Evolutionary conservation across 2,797 vertebrate genomes (phyloP).

Genomic region (Phalanger gymnotis): DNA sequence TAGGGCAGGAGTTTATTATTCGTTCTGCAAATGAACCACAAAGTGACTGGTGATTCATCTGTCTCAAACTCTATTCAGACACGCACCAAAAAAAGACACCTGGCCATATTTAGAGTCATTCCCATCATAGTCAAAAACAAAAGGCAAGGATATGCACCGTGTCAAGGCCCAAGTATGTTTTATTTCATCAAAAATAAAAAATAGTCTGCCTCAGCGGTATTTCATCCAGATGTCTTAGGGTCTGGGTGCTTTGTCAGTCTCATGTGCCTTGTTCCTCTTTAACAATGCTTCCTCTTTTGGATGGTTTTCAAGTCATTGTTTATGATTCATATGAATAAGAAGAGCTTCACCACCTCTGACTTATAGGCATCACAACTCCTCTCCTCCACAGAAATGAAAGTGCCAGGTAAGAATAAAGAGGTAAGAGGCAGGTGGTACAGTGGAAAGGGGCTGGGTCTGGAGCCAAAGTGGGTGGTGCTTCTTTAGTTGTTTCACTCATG

Average conservation of each 20-base stretch:
- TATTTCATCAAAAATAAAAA: background rate
- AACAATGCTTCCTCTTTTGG: background rate
- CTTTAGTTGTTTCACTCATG: no score
- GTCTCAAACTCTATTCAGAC: background rate
- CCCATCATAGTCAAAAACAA: background rate
- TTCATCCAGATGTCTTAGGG: background rate
- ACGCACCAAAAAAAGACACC: background rate
- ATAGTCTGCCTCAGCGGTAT: background rate
- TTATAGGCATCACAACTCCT: background rate
- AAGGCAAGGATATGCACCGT: background rate
- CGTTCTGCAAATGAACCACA: background rate
- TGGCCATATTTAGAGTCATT: background rate
- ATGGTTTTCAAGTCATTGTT: background rate
- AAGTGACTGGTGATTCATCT: background rate
- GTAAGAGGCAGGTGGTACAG: background rate
- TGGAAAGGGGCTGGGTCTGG: background rate
- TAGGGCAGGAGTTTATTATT: background rate
- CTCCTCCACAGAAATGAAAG: background rate
- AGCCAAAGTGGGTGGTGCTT: background rate
- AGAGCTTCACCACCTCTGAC: no score
- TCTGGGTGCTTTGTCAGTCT: background rate
- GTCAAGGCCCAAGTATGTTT: background rate
- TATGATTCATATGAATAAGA: background rate
- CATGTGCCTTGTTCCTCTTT: fast-evolving
- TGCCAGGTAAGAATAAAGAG: background rate